Conservation (phyloP, 2,797 vertebrate species). For the Limosa lapponica region DNA sequence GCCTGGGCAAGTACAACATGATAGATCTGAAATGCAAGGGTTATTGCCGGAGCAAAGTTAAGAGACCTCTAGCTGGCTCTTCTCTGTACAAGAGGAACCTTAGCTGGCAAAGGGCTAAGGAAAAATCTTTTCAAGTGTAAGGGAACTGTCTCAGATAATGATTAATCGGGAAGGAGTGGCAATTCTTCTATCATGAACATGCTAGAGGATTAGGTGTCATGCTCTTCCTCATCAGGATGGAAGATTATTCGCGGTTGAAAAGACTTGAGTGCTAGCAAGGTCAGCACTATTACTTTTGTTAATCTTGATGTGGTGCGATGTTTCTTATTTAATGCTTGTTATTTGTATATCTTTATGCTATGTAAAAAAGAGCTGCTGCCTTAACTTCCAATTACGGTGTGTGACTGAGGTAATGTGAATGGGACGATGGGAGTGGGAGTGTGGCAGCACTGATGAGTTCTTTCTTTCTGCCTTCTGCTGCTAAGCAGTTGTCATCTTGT, state of each 20-base stretch:
- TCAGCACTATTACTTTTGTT: slow-evolving; percentile 73
- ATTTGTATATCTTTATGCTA: slow-evolving; percentile 60
- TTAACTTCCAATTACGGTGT: slow-evolving; percentile 36
- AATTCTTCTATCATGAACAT: slow-evolving; percentile 44
- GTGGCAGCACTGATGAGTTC: slow-evolving; percentile 35
- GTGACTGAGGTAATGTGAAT: slow-evolving; percentile 34
- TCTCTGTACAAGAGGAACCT: neutral
- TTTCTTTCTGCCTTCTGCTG: slow-evolving; percentile 20
- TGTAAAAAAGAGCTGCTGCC: slow-evolving; percentile 6
- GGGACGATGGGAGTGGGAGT: slow-evolving; percentile 29
- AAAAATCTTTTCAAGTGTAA: neutral
- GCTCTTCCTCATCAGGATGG: slow-evolving; percentile 28
- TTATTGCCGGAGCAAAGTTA: neutral
- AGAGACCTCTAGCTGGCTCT: neutral
- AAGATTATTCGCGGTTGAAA: slow-evolving; percentile 70
- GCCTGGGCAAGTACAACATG: neutral
- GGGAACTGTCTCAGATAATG: slow-evolving; percentile 33
- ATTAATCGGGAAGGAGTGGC: slow-evolving; percentile 62
- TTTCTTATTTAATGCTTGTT: slow-evolving; percentile 74
- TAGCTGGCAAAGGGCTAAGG: neutral
- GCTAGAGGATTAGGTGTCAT: slow-evolving; percentile 45
- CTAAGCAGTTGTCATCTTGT: slow-evolving; percentile 54
- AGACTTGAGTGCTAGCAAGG: slow-evolving; percentile 58
- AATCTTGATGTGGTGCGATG: slow-evolving; percentile 45
- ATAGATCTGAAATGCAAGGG: neutral